Conservation (phyloP, 2,113 vertebrate species). For the Nanorana parkeri region DNA sequence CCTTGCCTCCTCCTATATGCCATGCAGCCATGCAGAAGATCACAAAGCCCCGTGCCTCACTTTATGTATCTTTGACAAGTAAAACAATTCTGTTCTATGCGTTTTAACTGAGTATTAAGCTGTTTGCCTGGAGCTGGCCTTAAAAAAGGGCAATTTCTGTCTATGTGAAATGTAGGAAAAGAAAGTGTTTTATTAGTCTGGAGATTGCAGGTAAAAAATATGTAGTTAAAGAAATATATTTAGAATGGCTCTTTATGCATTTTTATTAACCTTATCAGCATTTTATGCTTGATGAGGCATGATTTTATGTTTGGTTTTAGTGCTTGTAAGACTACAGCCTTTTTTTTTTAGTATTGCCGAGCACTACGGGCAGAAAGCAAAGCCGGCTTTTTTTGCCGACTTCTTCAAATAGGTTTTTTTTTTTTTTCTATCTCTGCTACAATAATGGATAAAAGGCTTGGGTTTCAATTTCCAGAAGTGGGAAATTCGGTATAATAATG, state of each 20-base stretch:
- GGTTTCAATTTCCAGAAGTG: slow-evolving; percentile 28
- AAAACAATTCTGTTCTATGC: too few relatives aligned
- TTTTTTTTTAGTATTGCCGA: slow-evolving; percentile 18
- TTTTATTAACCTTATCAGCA: slow-evolving; percentile 47
- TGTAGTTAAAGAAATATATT: slow-evolving; percentile 30
- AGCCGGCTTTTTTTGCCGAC: neutral
- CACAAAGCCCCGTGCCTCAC: too few relatives aligned
- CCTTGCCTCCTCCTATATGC: too few relatives aligned
- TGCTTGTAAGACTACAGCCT: slow-evolving; percentile 20
- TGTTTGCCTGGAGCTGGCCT: too few relatives aligned
- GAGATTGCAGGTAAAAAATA: slow-evolving; percentile 25
- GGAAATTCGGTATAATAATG: slow-evolving; percentile 10
- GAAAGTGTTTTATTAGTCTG: slow-evolving; percentile 17
- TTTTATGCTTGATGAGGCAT: slow-evolving; percentile 17
- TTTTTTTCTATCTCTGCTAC: slow-evolving; percentile 1
- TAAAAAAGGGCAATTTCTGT: neutral
- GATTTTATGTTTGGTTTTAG: slow-evolving; percentile 33
- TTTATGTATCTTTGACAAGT: too few relatives aligned
- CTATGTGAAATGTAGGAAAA: slow-evolving; percentile 5
- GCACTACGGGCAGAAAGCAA: neutral
- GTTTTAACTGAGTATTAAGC: too few relatives aligned
- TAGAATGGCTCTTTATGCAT: slow-evolving; percentile 34
- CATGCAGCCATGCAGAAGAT: too few relatives aligned
- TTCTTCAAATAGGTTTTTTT: slow-evolving; percentile 18
- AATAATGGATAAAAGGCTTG: slow-evolving; percentile 7